Evolutionary conservation across 2,888 invertebrate genomes (phyloP).

Genomic region (Eilema sororculum): DNA sequence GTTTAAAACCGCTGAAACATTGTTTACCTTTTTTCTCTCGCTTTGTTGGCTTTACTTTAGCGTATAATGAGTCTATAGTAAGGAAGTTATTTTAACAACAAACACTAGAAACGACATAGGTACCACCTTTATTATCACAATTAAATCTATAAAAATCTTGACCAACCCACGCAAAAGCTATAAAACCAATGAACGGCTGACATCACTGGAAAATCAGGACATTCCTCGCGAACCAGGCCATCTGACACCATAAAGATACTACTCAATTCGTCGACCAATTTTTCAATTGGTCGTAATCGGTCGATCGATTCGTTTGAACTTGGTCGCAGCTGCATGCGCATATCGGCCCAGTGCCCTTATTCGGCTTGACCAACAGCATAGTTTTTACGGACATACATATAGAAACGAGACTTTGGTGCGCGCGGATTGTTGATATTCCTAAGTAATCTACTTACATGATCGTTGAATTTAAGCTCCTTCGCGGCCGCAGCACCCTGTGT

Average conservation of each 20-base stretch:
- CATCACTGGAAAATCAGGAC: slow-evolving; percentile 27
- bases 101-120: too few species aligned
- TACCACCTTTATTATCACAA: neutral
- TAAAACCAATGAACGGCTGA: slow-evolving; percentile 9
- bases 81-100: too few species aligned
- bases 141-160: slow-evolving; percentile 8
- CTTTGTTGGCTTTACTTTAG: too few species aligned
- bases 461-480: too few species aligned
- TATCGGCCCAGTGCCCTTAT: slow-evolving; percentile 28
- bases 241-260: slow-evolving; percentile 32
- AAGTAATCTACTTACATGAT: too few species aligned
- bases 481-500: too few species aligned
- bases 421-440: too few species aligned
- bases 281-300: slow-evolving; percentile 69
- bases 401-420: too few species aligned
- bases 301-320: slow-evolving; percentile 65
- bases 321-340: slow-evolving; percentile 45
- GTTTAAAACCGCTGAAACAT: too few species aligned
- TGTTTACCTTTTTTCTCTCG: too few species aligned
- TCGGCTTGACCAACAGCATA: too few species aligned
- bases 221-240: slow-evolving; percentile 24
- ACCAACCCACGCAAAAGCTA: slow-evolving; percentile 7
- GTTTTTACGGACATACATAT: too few species aligned
- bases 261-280: slow-evolving; percentile 55
- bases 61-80: neutral